These are phyloP conservation scores for Megaceryle maxima DNA, from an alignment of 2,113 vertebrate genomes.

Conservation along the genomic window DNA sequence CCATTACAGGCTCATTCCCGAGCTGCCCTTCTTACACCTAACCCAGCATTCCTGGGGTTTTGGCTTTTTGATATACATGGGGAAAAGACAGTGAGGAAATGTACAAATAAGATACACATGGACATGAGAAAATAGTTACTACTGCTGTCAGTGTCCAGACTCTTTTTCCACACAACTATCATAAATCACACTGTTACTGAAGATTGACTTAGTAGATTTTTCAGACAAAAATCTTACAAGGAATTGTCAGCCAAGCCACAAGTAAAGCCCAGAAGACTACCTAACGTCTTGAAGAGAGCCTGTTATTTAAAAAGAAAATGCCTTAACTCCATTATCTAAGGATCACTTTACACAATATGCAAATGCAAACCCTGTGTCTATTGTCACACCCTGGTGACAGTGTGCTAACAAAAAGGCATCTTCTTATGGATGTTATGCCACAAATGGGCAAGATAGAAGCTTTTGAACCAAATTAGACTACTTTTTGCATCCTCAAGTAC, in stretches of 20 bases:
- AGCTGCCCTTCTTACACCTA: not conserved
- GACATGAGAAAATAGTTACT: not conserved
- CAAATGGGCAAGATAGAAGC: not conserved
- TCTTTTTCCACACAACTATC: accelerated
- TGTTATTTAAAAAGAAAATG: not conserved
- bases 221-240: not conserved
- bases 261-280: not conserved
- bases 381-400: not conserved
- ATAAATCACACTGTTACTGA: not conserved
- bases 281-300: accelerated
- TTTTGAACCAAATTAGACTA: not conserved
- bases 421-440: not conserved
- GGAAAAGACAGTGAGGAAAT: not conserved
- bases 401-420: not conserved
- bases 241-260: not conserved
- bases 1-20: not conserved
- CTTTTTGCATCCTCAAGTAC: not conserved
- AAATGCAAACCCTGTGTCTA: not conserved
- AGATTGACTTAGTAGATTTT: not conserved
- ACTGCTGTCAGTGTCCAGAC: not conserved
- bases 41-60: not conserved
- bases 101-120: not conserved
- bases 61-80: not conserved
- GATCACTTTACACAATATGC: not conserved
- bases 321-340: not conserved